These are phyloP conservation scores for Toxotes chatareus DNA, from an alignment of 2,113 vertebrate species.

Conservation along the genomic window DNA sequence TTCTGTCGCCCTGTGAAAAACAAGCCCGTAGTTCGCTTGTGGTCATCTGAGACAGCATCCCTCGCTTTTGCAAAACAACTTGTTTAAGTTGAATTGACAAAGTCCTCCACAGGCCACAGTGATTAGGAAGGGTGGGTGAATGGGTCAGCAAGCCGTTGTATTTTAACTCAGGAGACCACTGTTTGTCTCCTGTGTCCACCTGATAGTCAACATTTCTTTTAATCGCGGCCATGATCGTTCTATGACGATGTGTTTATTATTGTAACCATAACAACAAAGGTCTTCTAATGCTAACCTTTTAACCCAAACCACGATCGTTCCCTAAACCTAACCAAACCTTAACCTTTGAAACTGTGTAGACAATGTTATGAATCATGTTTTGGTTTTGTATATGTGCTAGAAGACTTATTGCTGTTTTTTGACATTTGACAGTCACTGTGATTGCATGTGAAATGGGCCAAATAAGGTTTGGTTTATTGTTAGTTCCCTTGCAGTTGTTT, in stretches of 20 bases:
- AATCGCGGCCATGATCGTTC: no score
- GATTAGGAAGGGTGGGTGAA: not conserved
- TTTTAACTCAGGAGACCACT: not conserved
- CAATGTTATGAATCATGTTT: no score
- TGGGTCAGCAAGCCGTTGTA: not conserved
- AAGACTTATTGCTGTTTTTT: no score
- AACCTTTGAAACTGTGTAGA: no score
- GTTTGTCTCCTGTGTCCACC: not conserved
- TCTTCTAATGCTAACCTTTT: no score
- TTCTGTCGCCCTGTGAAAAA: not conserved
- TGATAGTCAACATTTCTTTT: not conserved
- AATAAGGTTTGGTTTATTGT: not conserved
- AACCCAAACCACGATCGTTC: no score
- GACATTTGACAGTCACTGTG: no score
- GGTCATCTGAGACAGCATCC: not conserved
- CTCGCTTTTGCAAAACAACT: not conserved
- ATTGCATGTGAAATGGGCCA: not conserved
- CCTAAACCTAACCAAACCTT: no score
- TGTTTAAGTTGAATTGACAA: not conserved
- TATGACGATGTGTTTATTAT: no score
- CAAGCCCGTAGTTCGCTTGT: no score
- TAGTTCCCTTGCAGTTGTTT: not conserved
- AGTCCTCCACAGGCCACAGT: not conserved
- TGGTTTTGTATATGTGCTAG: no score
- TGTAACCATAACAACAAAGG: no score